Conservation (phyloP, 2,888 invertebrate genomes). For the Chloroclysta siterata region DNA sequence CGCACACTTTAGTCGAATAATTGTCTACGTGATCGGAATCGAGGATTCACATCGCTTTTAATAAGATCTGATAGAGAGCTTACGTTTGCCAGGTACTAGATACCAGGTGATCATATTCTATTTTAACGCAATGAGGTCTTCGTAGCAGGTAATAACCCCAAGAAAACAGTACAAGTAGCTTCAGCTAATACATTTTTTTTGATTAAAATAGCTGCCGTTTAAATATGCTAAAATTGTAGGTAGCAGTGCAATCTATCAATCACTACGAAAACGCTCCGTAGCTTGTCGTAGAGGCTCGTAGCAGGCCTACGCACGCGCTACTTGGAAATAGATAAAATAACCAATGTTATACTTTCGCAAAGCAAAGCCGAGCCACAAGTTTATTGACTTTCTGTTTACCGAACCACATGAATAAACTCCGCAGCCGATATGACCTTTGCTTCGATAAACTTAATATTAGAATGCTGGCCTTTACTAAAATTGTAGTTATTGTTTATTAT, state of each 20-base stretch:
- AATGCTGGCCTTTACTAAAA: slow-evolving; percentile 38
- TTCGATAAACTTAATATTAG: slow-evolving; percentile 46
- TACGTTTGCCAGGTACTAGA: slow-evolving; percentile 54
- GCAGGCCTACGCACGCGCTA: slow-evolving; percentile 5
- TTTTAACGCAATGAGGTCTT: slow-evolving; percentile 6
- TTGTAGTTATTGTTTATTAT: slow-evolving; percentile 29
- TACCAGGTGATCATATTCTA: slow-evolving; percentile 13
- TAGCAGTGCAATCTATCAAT: no score
- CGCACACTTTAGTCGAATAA: slow-evolving; percentile 84
- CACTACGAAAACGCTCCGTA: background rate
- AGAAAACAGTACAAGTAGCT: background rate
- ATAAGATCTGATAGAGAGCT: slow-evolving; percentile 80
- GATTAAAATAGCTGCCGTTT: no score
- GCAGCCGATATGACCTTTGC: slow-evolving; percentile 47
- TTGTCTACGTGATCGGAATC: slow-evolving; percentile 84
- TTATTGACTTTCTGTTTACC: slow-evolving; percentile 48
- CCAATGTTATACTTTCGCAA: slow-evolving; percentile 17
- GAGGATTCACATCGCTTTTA: slow-evolving; percentile 72
- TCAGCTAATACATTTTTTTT: background rate
- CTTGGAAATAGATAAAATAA: slow-evolving; percentile 22
- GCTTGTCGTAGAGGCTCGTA: slow-evolving; percentile 20
- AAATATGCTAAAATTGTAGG: no score
- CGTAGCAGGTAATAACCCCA: background rate
- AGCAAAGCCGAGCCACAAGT: slow-evolving; percentile 37
- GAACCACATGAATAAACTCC: slow-evolving; percentile 40